Evolutionary conservation across 2,888 invertebrate genomes (phyloP), one percentile per base, ranked within the genome.

Genomic region (Gnatocerus cornutus): DNA sequence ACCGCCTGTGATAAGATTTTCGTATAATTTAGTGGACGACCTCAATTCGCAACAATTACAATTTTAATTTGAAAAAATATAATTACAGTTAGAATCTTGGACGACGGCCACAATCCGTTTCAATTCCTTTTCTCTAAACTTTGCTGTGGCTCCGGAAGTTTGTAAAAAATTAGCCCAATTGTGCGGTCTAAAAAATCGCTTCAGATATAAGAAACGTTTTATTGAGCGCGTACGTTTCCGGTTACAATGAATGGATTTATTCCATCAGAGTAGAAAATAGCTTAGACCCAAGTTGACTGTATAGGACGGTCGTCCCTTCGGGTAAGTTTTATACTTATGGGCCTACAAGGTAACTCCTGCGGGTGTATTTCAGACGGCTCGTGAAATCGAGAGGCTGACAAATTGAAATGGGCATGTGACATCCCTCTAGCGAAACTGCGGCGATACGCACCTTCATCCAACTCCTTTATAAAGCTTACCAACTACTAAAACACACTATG

Each of bases 391-490:
- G 78, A 75, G 76, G 75, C 76, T 83, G 81, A 83, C 82, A 82
- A 83, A 83, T 83, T 83, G 83, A 83, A 83, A 83, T 81, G 80
- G 81, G 78, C 79, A 77, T 73, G 77, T 76, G 79, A 71, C 68
- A 68, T 59, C 68, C 68, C 55, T 64, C 52, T 52, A 29, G 63
- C 53, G 45, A 64, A 67, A 59, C 59, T 59, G 33, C 46, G 48
- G 21, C 61, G 48, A 61, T 61, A 61, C 61, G 16, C 39, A 61
- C 48, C 56, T 65, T 27, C 52, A 63, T 56, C 53, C 16, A 46
- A 43, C 27, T 13, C 46, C 58, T 61, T 62, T 62, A 41, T 39
- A 61, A 29, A 53, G 37, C 43, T 61, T 46, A 61, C 41, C 43
- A 61, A 45, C 58, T 21, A 55, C 62, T 64, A 53, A 53, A 53